Conservation (phyloP, 2,797 vertebrate genomes). For the Salmo trutta region DNA sequence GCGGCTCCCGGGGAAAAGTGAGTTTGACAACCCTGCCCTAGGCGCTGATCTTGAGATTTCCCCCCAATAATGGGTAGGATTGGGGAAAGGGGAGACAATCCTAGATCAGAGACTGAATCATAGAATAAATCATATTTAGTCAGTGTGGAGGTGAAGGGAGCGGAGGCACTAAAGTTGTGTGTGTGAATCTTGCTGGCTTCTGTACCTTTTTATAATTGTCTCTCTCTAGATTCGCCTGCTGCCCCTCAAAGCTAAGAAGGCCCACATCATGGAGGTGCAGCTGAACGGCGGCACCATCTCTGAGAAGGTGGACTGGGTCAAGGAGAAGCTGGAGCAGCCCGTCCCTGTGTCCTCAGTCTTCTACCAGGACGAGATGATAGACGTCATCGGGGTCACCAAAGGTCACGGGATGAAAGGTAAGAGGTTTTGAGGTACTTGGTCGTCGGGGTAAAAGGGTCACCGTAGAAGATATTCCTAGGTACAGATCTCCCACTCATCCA, state of each 20-base stretch:
- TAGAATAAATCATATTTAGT: no score
- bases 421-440: not conserved
- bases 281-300: slow-evolving; percentile 87
- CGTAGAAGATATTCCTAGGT: not conserved
- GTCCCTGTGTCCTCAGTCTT: slow-evolving; percentile 84
- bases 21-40: no score
- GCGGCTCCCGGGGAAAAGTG: no score
- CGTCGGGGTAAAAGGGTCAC: not conserved
- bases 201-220: not conserved
- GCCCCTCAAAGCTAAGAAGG: slow-evolving; percentile 89
- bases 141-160: not conserved
- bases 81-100: no score
- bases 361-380: slow-evolving; percentile 88
- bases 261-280: slow-evolving; percentile 94
- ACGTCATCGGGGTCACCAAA: slow-evolving; percentile 90
- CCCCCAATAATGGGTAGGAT: no score
- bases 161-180: no score
- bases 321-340: slow-evolving; percentile 87
- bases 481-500: not conserved
- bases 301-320: slow-evolving; percentile 93
- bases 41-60: no score
- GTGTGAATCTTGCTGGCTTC: not conserved
- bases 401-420: slow-evolving; percentile 92
- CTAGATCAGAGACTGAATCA: no score
- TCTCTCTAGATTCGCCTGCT: slow-evolving; percentile 84